A percentile compares a stretch with the other conserved stretches of the same genome.
phyloP scores from a whole-genome alignment of 2,113 vertebrate genomes.

The Symphodus melops region DNA sequence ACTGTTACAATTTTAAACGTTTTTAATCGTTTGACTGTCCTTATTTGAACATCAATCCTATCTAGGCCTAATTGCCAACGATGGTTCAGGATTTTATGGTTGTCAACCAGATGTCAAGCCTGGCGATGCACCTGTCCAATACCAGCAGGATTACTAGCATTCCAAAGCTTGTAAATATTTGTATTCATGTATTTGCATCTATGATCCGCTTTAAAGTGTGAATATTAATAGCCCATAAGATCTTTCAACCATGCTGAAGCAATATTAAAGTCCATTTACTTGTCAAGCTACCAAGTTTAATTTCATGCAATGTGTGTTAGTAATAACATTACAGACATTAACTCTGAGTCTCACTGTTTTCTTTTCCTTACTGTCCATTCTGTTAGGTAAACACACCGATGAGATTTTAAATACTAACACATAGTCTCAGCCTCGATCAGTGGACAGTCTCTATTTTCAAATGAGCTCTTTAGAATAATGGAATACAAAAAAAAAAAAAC shows the following conservation, averaged over 20 bases:
- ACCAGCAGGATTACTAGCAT: no score
- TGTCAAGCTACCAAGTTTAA: slow-evolving; percentile 12
- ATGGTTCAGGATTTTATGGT: no score
- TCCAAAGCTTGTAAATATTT: no score
- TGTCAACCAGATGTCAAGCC: no score
- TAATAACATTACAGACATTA: not conserved
- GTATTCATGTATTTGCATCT: no score
- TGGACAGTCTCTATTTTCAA: not conserved
- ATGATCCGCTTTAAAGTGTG: no score
- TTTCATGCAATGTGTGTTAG: slow-evolving; percentile 9
- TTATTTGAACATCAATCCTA: no score
- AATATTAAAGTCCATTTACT: not conserved
- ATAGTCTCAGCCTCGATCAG: not conserved
- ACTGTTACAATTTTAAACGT: no score
- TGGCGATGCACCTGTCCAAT: no score
- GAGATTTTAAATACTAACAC: not conserved
- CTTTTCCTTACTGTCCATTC: not conserved
- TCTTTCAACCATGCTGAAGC: not conserved
- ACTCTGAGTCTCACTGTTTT: not conserved
- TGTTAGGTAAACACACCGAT: slow-evolving; percentile 13
- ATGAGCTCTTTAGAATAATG: slow-evolving; percentile 5
- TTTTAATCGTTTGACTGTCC: no score
- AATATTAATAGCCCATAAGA: not conserved
- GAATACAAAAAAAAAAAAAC: slow-evolving; percentile 3
- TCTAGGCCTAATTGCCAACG: no score